Base-by-base conservation (phyloP, 1,140 invertebrate species). In the Zophobas atratus region DNA sequence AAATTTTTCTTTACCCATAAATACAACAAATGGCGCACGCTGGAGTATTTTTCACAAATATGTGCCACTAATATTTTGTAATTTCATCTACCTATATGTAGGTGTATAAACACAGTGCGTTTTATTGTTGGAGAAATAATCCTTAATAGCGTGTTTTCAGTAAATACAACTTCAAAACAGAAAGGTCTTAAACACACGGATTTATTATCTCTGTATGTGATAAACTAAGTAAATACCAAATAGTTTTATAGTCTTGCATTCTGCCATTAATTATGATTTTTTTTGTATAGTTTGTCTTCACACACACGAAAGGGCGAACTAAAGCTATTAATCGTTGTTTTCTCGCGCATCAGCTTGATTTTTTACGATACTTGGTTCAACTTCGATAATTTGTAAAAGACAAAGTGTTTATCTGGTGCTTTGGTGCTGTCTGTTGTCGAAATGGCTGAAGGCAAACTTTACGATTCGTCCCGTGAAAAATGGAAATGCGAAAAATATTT, bases 251-350 rank as follows among this genome's bases (percentile, higher is more conserved):
- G 53, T 55, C 20, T 20, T 20, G 20, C 20, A 20, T 20, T 20
- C 20, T 20, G 20, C 20, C 60, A 67, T 67, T 67, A 67, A 67
- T 67, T 67, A 67, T 67, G n/a, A 67, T 43, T 67, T 67, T 67
- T 51, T 46, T 46, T 46, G 6, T 60, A 41, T 67, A 39, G 60
- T 39, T 20, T n/a, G 20, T 67, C 38, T 20, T 32, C n/a, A 41
- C 39, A 67, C 60, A 43, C 39, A 67, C 38, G 39, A 39, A 41
- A 43, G 41, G 41, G 20, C 48, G 43, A 51, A 72, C 33, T 51
- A 38, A 38, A 36, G 51, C 70, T 51, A 72, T 72, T 72, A 72
- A 72, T 72, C 46, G 51, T 55, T 51, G 51, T 51, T 72, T 55
- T 35, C 70, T 72, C 36, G 38, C 33, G 70, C 70, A 36, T 55